Evolutionary conservation across 2,797 vertebrate genomes (phyloP).

Genomic region (Aphelocoma californica): DNA sequence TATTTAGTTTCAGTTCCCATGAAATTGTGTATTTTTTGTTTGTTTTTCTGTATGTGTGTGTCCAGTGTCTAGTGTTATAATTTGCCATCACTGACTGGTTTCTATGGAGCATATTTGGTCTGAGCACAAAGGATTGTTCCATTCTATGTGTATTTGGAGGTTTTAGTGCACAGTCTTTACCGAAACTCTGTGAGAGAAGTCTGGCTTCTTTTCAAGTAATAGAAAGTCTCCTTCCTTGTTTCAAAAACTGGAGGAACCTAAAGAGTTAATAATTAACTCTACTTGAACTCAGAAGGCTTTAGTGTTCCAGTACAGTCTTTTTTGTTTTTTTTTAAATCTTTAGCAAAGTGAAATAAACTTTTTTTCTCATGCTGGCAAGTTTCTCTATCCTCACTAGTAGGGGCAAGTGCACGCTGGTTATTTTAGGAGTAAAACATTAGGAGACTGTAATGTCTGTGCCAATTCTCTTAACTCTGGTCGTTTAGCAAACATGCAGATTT

Average conservation of each 20-base stretch:
- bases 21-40: background rate
- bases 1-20: background rate
- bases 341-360: background rate
- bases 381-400: background rate
- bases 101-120: background rate
- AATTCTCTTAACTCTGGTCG: background rate
- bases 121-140: background rate
- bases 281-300: background rate
- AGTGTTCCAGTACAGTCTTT: background rate
- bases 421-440: background rate
- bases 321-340: background rate
- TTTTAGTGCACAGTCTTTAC: background rate
- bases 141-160: background rate
- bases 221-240: background rate
- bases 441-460: background rate
- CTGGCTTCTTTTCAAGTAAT: background rate
- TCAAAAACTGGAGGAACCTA: background rate
- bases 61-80: background rate
- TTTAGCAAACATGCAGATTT: background rate
- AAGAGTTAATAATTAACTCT: background rate
- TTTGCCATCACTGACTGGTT: background rate
- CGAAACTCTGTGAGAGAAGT: background rate
- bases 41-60: background rate
- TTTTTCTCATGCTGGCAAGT: background rate
- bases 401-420: background rate